Conservation (phyloP, 1,140 invertebrate species). For the Lepidurus arcticus region DNA sequence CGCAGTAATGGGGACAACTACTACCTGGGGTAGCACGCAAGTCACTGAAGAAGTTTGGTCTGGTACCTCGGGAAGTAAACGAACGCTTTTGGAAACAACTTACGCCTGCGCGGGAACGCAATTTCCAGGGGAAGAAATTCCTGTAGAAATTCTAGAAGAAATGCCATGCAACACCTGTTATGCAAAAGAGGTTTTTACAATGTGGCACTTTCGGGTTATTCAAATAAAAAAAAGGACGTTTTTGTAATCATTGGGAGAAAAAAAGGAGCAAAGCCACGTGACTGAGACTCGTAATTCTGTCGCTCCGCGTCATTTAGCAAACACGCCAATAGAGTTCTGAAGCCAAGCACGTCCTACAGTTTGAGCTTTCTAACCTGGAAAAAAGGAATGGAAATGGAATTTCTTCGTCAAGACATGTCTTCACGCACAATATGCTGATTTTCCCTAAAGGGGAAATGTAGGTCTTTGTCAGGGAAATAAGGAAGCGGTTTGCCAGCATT, state of each 20-base stretch:
- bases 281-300: not conserved
- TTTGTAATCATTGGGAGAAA: not conserved
- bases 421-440: not conserved
- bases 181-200: not conserved
- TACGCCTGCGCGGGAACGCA: not conserved
- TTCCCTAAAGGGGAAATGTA: not conserved
- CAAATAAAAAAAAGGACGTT: not conserved
- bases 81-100: not conserved
- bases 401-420: not conserved
- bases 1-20: not conserved
- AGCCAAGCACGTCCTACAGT: not conserved
- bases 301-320: slow-evolving; percentile 3
- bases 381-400: not conserved
- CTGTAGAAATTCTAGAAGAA: not conserved
- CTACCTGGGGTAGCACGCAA: slow-evolving; percentile 17
- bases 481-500: not conserved
- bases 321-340: not conserved
- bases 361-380: not conserved
- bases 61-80: slow-evolving; percentile 4
- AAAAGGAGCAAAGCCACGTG: not conserved
- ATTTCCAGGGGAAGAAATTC: not conserved
- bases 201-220: not conserved
- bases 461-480: slow-evolving; percentile 6
- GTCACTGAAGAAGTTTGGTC: not conserved
- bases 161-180: slow-evolving; percentile 15